phyloP scores from a whole-genome alignment of 2,888 invertebrate genomes.

The Saturnia pavonia region DNA sequence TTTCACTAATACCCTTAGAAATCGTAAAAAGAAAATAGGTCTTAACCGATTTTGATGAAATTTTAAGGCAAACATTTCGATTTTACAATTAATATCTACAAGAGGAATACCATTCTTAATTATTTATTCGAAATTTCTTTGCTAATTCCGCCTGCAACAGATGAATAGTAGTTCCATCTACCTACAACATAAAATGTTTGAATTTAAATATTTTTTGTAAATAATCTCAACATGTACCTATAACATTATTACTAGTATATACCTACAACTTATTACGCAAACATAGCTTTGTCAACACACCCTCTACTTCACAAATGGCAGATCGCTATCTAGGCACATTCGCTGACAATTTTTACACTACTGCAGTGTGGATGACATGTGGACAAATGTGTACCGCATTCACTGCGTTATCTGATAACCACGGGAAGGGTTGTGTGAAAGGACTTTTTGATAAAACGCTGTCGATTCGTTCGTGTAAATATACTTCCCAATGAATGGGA shows the following conservation, averaged over 20 bases:
- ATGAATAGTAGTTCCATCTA: too few relatives aligned
- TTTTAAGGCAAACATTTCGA: too few relatives aligned
- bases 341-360: slow-evolving; percentile 80
- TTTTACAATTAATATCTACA: too few relatives aligned
- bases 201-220: too few relatives aligned
- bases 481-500: slow-evolving; percentile 69
- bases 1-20: too few relatives aligned
- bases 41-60: too few relatives aligned
- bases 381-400: slow-evolving; percentile 77
- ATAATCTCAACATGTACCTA: not conserved
- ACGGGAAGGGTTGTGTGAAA: slow-evolving; percentile 73
- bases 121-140: too few relatives aligned
- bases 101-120: too few relatives aligned
- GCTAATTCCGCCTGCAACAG: too few relatives aligned
- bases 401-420: slow-evolving; percentile 76
- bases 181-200: too few relatives aligned
- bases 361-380: slow-evolving; percentile 68
- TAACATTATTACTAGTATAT: too few relatives aligned
- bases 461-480: slow-evolving; percentile 75
- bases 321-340: slow-evolving; percentile 76
- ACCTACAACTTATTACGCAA: slow-evolving; percentile 14
- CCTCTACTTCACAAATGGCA: slow-evolving; percentile 63
- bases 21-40: too few relatives aligned
- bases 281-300: slow-evolving; percentile 37
- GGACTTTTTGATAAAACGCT: slow-evolving; percentile 69